These are phyloP conservation scores for Ifrita kowaldi DNA, from an alignment of 2,113 vertebrate species.

Conservation along the genomic window DNA sequence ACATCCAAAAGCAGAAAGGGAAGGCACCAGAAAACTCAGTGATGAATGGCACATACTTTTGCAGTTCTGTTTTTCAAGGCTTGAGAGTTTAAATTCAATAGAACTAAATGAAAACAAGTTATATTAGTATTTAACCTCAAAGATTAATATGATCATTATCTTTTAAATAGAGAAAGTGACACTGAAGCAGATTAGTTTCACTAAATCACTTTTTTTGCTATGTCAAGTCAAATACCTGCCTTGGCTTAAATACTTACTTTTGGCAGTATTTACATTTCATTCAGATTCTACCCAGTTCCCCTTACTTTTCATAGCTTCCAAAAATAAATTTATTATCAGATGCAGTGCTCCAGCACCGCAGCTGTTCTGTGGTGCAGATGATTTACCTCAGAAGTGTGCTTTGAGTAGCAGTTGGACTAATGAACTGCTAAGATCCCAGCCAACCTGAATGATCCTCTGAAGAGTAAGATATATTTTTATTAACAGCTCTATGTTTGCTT, in stretches of 20 bases:
- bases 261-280: neutral
- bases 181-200: neutral
- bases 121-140: neutral
- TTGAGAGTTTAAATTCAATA: neutral
- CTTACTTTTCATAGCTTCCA: neutral
- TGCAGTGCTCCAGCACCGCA: neutral
- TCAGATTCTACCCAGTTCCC: neutral
- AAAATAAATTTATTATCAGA: neutral
- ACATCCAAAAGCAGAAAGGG: neutral
- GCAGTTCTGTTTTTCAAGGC: neutral
- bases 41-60: neutral
- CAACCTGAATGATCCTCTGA: neutral
- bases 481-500: neutral
- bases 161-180: neutral
- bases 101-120: neutral
- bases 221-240: neutral
- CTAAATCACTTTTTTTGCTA: neutral
- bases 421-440: neutral
- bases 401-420: neutral
- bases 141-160: neutral
- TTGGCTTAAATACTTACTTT: neutral
- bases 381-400: neutral
- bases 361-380: neutral
- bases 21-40: neutral
- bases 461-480: neutral